phyloP scores from a whole-genome alignment of 2,888 invertebrate species.

The Ernsta delagoae region DNA sequence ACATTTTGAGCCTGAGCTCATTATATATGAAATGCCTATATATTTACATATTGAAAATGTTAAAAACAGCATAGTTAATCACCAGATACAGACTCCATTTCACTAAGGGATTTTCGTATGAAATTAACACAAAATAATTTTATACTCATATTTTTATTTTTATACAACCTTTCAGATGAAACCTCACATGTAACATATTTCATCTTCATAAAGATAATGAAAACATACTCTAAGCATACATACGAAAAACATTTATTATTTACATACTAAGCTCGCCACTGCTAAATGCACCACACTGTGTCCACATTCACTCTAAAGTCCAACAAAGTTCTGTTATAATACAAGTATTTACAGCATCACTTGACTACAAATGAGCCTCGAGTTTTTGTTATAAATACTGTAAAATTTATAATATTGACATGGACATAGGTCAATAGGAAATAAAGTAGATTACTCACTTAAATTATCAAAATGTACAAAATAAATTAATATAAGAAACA shows the following conservation, averaged over 20 bases:
- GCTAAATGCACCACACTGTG: conserved; percentile 55
- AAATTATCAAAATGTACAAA: conserved; percentile 40
- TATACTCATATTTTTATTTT: conserved; percentile 44
- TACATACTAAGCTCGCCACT: conserved; percentile 74
- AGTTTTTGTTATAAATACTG: conserved; percentile 40
- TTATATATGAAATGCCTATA: too few species aligned
- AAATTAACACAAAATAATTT: not conserved
- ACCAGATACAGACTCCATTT: too few species aligned
- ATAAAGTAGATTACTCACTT: conserved; percentile 6
- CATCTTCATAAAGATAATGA: conserved; percentile 53
- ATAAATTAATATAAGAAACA: conserved; percentile 41
- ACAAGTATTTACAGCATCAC: conserved; percentile 45
- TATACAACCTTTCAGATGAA: conserved; percentile 53
- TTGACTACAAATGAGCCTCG: conserved; percentile 33
- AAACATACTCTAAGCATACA: conserved; percentile 66
- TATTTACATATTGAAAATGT: too few species aligned
- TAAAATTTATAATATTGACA: conserved; percentile 18
- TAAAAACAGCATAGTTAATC: too few species aligned
- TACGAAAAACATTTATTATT: conserved; percentile 64
- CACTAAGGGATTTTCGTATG: not conserved
- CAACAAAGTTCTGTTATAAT: conserved; percentile 40
- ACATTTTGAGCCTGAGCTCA: too few species aligned
- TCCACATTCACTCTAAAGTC: conserved; percentile 36
- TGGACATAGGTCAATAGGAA: not conserved
- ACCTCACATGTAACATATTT: conserved; percentile 44